Evolutionary conservation across 2,888 invertebrate species (phyloP).

Genomic region (Odontocolon sp.): DNA sequence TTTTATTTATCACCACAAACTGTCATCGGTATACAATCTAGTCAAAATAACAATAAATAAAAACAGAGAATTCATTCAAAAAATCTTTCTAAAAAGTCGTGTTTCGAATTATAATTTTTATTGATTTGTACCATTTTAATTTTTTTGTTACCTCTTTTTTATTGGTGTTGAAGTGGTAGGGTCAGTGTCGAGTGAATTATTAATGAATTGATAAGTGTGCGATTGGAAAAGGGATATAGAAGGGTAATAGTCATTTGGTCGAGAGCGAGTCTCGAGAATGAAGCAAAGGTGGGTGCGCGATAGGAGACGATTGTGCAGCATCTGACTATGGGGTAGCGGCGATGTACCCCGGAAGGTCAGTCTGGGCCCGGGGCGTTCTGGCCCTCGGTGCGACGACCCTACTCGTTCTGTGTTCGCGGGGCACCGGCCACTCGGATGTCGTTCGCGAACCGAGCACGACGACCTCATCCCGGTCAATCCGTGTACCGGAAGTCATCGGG

Average conservation of each 20-base stretch:
- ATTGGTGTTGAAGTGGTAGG: neutral
- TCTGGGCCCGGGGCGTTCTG: conserved; percentile 72
- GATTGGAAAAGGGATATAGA: conserved; percentile 6
- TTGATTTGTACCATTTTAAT: neutral
- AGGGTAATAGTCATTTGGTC: conserved; percentile 2
- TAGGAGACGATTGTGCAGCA: conserved; percentile 55
- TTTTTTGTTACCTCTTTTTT: neutral
- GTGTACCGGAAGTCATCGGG: conserved; percentile 11
- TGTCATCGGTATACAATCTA: neutral
- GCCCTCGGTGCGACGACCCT: conserved; percentile 72
- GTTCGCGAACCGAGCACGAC: conserved; percentile 1
- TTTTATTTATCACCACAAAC: neutral
- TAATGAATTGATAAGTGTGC: conserved; percentile 23
- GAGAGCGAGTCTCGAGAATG: conserved; percentile 46
- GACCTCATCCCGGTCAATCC: neutral
- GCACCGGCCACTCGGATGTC: conserved; percentile 42
- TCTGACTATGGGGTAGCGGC: conserved; percentile 77
- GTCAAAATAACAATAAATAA: neutral
- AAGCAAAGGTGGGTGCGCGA: conserved; percentile 44
- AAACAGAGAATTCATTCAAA: neutral
- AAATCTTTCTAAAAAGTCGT: neutral
- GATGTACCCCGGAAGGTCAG: conserved; percentile 75
- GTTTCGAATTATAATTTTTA: neutral
- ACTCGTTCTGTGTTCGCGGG: conserved; percentile 60
- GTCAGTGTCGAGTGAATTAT: conserved; percentile 5